These are phyloP conservation scores for Caradrina clavipalpis DNA, from an alignment of 2,888 invertebrate species.

Conservation along the genomic window DNA sequence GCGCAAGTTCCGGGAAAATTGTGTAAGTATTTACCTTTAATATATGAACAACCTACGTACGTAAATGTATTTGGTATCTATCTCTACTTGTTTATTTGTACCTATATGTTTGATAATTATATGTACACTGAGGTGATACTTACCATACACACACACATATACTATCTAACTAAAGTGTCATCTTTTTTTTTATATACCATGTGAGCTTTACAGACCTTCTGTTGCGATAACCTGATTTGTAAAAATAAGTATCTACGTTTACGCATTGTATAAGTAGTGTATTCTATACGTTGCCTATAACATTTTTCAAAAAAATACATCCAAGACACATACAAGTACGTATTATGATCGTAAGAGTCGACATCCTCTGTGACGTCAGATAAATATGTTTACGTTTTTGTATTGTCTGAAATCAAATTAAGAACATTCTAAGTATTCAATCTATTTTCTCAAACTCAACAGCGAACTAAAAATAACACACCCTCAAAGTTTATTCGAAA, in stretches of 20 bases:
- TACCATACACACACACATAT: no score
- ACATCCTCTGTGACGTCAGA: not conserved
- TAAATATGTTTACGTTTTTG: not conserved
- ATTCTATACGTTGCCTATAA: no score
- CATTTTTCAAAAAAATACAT: no score
- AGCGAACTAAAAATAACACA: constrained; percentile 35
- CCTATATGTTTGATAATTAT: not conserved
- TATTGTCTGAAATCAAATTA: constrained; percentile 1
- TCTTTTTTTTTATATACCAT: no score
- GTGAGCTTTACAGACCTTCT: no score
- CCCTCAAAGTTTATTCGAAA: constrained; percentile 48
- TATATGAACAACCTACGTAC: not conserved
- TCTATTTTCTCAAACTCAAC: constrained; percentile 14
- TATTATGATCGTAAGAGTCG: not conserved
- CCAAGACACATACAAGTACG: no score
- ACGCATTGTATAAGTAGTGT: no score
- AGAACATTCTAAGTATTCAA: constrained; percentile 1
- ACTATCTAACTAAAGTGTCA: no score
- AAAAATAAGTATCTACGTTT: no score
- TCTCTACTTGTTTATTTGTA: not conserved
- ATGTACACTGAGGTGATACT: no score
- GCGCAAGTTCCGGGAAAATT: constrained; percentile 6
- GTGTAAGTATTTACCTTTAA: not conserved
- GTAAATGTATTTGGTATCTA: not conserved
- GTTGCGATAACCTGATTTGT: no score